Evolutionary conservation across 1,140 invertebrate genomes (phyloP), one percentile per base, ranked within the genome.

Genomic region (Conus betulinus): DNA sequence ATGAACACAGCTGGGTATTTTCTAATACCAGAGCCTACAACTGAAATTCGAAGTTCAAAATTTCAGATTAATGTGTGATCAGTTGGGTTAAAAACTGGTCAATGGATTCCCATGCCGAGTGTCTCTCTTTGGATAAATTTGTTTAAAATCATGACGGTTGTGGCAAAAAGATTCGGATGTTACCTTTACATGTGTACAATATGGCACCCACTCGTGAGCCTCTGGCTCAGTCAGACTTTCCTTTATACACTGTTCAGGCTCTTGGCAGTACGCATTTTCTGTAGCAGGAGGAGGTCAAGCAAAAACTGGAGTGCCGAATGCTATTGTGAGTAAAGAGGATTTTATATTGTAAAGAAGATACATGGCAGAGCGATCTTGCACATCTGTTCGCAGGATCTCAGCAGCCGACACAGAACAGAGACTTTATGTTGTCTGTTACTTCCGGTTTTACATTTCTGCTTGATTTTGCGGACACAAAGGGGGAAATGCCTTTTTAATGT

Each of bases 251-350:
- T 3, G 96, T 99, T 51, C 97, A 98, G 95, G 97, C 98, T 95
- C 95, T 99, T 60, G 98, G 98, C 53, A 98, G 97, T 95, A 97
- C 98, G 89, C 98, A 99, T 96, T 97, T 99, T 92, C 95, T 81
- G 98, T 99, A 57, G 98, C 97, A 90, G 99, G 99, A 83, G 99
- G 99, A 87, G 99, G 99, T 83, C 97, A 97, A 25, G 97, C 98
- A 27, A 99, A 98, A 95, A 99, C 98, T 78, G 99, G 99, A 51
- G 97, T 99, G 88, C 97, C 97, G 25, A 99, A 99, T 96, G 98
- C 98, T 95, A 98, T 99, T 96, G 98, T 96, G 94, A 93, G 96
- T 89, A 60, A 11, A 11, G 27, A 76, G 27, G 60, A 27, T 85
- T 86, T 86, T 60, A 3, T 82, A 85, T 86, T 60, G 10, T 82